Evolutionary conservation across 2,888 invertebrate genomes (phyloP).

Genomic region (Spatulosminthurus flaviceps): DNA sequence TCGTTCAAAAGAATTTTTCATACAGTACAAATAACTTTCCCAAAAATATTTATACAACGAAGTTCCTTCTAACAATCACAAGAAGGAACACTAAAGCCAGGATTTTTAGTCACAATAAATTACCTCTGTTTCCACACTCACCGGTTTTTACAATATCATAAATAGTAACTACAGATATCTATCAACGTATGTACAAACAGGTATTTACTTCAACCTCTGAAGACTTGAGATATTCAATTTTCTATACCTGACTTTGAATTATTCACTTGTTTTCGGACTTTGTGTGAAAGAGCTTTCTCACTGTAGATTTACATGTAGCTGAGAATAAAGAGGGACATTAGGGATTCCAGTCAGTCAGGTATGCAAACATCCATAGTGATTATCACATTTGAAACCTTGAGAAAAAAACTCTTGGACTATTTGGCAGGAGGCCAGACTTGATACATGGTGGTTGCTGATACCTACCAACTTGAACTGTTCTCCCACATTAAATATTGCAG

Average conservation of each 20-base stretch:
- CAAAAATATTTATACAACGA: too few species aligned
- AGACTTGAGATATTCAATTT: background rate
- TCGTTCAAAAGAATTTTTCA: too few species aligned
- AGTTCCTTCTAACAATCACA: too few species aligned
- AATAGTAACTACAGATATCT: too few species aligned
- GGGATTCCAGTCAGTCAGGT: constrained; percentile 4
- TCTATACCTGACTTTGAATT: constrained; percentile 1
- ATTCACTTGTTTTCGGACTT: background rate
- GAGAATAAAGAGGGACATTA: background rate
- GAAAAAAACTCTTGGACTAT: background rate
- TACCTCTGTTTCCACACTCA: too few species aligned
- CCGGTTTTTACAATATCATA: too few species aligned
- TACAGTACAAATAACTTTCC: too few species aligned
- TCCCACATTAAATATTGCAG: background rate
- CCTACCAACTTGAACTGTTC: constrained; percentile 9
- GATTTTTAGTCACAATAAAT: too few species aligned
- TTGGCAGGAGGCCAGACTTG: background rate
- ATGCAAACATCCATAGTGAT: background rate
- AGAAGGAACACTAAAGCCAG: too few species aligned
- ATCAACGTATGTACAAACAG: too few species aligned
- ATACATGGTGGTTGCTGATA: too few species aligned
- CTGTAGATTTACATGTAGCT: background rate
- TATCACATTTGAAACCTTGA: background rate
- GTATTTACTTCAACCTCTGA: background rate
- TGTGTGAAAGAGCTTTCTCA: background rate